Conservation (phyloP, 2,888 invertebrate species). For the Amorpha juglandis region DNA sequence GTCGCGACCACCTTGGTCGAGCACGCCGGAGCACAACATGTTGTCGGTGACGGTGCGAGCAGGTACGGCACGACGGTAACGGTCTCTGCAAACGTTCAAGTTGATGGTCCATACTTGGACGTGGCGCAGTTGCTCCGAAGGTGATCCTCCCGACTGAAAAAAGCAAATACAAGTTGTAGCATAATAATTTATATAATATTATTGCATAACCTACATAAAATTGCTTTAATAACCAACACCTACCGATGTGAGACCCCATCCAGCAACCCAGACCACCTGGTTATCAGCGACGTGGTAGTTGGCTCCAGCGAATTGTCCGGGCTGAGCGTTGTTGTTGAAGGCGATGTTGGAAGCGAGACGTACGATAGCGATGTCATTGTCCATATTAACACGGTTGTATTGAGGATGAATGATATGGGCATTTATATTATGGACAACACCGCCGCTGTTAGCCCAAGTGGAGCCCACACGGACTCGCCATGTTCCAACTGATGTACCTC, state of each 20-base stretch:
- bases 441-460: conserved; percentile 55
- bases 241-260: conserved; percentile 67
- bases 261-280: conserved; percentile 56
- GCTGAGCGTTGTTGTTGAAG: conserved; percentile 38
- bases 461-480: conserved; percentile 61
- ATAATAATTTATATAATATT: not conserved
- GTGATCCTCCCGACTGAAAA: not conserved
- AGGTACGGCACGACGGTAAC: not conserved
- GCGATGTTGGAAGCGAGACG: conserved; percentile 42
- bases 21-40: conserved; percentile 57
- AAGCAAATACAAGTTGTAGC: not conserved
- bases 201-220: not conserved
- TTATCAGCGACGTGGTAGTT: conserved; percentile 53
- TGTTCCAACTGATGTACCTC: conserved; percentile 40
- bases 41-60: conserved; percentile 41
- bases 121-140: not conserved
- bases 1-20: conserved; percentile 52
- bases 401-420: conserved; percentile 50
- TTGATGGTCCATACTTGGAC: not conserved
- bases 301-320: conserved; percentile 49
- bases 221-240: not conserved
- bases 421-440: conserved; percentile 39
- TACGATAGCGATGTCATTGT: conserved; percentile 62
- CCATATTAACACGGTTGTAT: conserved; percentile 48
- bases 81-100: not conserved